Base-by-base conservation (phyloP, 2,797 vertebrate species). In the Anniella stebbinsi region DNA sequence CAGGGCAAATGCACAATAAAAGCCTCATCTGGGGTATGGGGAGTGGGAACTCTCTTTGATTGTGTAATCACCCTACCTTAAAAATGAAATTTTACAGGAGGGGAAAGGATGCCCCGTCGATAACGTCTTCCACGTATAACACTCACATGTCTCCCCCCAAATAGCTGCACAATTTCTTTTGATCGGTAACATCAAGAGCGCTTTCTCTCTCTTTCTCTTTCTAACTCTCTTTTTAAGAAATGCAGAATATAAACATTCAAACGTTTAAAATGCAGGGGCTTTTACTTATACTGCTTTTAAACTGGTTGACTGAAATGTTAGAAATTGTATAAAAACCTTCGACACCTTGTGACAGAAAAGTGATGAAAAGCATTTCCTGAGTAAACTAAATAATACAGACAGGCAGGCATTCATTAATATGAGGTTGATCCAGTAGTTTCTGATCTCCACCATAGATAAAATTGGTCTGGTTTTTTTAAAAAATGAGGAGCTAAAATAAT, bases 361-460 rank as follows among this genome's bases (percentile, higher is more conserved):
- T n/a, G 21, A 38, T 38, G 25, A 36, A 67, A 88, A 51, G 12
- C 51, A 51, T 76, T 67, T 84, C 38, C n/a, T 75, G 36, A 84
- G 25, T 25, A 33, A 60, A 88, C 38, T 48, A 38, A 84, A 87
- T 84, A 82, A 88, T 84, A 60, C 36, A 87, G 25, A 10, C n/a
- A 78, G 60, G 13, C n/a, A 89, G 69, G 73, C 51, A 10, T n/a
- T 2, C 25, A 9, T 48, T 30, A 0, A 0, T 63, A 28, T 54
- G 3, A 73, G 63, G 60, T 70, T 28, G 88, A 57, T 17, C 30
- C 60, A 51, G 51, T n/a, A 36, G 30, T 76, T 76, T 23, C 72
- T 13, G 21, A 17, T 36, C 36, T 63, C 15, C 76, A 36, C 54
- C 41, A 36, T 63, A 45, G 28, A 76, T 63, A 63, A 86, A 86